phyloP scores from a whole-genome alignment of 2,888 invertebrate genomes.

The Cordilura impudica region DNA sequence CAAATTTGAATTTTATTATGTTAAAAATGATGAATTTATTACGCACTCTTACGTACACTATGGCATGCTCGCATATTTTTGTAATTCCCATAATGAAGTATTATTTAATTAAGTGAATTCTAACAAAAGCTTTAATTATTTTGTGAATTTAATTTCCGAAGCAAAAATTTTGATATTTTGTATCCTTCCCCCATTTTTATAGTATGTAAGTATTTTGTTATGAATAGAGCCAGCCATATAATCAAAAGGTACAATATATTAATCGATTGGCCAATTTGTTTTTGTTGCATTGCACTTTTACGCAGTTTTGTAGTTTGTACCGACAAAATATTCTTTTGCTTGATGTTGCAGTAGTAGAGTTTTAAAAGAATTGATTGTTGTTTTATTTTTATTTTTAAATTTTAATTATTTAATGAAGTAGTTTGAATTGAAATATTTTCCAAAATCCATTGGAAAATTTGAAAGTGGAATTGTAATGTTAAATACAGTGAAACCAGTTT shows the following conservation, averaged over 20 bases:
- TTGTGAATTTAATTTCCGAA: neutral
- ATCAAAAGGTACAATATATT: slow-evolving; percentile 13
- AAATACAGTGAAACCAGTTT: no score
- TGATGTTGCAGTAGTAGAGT: neutral
- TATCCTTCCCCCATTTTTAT: neutral
- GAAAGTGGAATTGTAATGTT: no score
- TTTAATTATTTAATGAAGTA: no score
- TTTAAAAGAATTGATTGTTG: neutral
- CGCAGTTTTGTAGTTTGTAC: slow-evolving; percentile 12
- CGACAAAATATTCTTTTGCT: neutral
- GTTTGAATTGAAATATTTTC: no score
- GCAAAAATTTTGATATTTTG: neutral
- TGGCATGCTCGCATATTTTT: neutral
- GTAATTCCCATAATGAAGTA: slow-evolving; percentile 23
- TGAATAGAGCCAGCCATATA: neutral
- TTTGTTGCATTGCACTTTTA: slow-evolving; percentile 48
- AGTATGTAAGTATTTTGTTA: neutral
- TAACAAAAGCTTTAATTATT: slow-evolving; percentile 5
- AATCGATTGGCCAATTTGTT: slow-evolving; percentile 58
- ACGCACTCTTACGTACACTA: neutral
- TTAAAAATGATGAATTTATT: slow-evolving; percentile 51
- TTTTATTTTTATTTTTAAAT: no score
- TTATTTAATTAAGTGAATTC: slow-evolving; percentile 15
- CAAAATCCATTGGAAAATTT: no score
- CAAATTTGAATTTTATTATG: slow-evolving; percentile 55